A percentile compares a stretch with the other conserved stretches of the same genome.
Evolutionary conservation across 2,797 vertebrate species (phyloP).

Genomic region (Thamnophis elegans): DNA sequence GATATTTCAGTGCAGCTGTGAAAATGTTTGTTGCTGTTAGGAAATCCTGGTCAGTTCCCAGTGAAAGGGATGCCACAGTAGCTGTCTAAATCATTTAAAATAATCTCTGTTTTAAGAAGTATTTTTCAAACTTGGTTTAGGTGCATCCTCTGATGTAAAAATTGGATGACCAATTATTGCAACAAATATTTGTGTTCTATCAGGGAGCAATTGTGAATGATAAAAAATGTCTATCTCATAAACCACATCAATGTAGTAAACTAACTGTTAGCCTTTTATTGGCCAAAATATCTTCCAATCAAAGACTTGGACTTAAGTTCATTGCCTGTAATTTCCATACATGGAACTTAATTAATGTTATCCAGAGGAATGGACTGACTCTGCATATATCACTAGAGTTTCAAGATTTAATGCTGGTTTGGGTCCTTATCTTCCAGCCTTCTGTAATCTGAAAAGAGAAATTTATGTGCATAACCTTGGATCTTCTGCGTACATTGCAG

Average conservation of each 20-base stretch:
- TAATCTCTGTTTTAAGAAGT: background rate
- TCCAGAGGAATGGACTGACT: background rate
- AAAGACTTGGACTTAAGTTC: no score
- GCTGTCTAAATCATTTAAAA: background rate
- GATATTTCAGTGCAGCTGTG: background rate
- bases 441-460: background rate
- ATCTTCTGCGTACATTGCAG: background rate
- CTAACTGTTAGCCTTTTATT: background rate
- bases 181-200: background rate
- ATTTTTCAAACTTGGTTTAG: background rate
- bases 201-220: background rate
- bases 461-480: background rate
- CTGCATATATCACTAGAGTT: no score
- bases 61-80: background rate
- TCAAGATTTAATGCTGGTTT: background rate
- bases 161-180: background rate
- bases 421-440: background rate
- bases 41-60: background rate
- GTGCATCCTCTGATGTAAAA: background rate
- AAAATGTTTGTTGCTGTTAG: background rate
- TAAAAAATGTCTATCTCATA: no score
- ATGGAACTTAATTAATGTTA: background rate
- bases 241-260: background rate
- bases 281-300: background rate
- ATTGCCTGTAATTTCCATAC: background rate